A percentile compares a stretch with the other conserved stretches of the same genome.
These are phyloP conservation scores for Drosophila anceps DNA, from an alignment of 2,888 invertebrate genomes.

Conservation along the genomic window DNA sequence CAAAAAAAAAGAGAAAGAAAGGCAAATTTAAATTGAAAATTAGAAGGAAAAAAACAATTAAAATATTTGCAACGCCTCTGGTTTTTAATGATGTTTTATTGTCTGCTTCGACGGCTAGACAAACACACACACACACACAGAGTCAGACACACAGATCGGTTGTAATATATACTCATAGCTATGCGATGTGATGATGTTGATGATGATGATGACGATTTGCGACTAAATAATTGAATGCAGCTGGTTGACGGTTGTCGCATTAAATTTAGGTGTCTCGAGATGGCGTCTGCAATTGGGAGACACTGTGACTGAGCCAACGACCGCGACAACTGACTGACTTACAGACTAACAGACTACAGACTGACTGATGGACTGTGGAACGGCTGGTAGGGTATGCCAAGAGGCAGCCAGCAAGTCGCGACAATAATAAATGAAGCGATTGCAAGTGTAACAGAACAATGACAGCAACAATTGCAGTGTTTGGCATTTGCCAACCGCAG, in stretches of 20 bases:
- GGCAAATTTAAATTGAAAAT: conserved; percentile 17
- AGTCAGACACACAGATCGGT: conserved; percentile 16
- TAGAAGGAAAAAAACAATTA: conserved; percentile 61
- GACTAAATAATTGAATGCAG: conserved; percentile 84
- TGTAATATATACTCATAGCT: conserved; percentile 56
- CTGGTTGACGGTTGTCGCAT: conserved; percentile 82
- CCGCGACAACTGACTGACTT: conserved; percentile 75
- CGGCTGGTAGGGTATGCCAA: conserved; percentile 22
- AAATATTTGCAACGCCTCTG: conserved; percentile 79
- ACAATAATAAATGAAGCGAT: conserved; percentile 81
- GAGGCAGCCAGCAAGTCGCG: conserved; percentile 52
- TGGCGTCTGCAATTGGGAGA: conserved; percentile 61
- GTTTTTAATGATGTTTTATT: conserved; percentile 80
- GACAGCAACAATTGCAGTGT: conserved; percentile 80
- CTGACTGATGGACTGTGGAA: conserved; percentile 33
- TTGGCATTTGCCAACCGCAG: conserved; percentile 77
- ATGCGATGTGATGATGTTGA: conserved; percentile 64
- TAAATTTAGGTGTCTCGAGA: conserved; percentile 79
- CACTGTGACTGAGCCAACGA: conserved; percentile 73
- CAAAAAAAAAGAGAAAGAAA: not conserved
- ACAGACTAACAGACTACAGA: conserved; percentile 37
- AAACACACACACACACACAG: conserved; percentile 20
- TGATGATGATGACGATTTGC: conserved; percentile 67
- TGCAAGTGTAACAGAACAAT: conserved; percentile 82
- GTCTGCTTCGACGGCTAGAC: conserved; percentile 74